Conservation (phyloP, 2,888 invertebrate genomes). For the Lepidonotus clava region DNA sequence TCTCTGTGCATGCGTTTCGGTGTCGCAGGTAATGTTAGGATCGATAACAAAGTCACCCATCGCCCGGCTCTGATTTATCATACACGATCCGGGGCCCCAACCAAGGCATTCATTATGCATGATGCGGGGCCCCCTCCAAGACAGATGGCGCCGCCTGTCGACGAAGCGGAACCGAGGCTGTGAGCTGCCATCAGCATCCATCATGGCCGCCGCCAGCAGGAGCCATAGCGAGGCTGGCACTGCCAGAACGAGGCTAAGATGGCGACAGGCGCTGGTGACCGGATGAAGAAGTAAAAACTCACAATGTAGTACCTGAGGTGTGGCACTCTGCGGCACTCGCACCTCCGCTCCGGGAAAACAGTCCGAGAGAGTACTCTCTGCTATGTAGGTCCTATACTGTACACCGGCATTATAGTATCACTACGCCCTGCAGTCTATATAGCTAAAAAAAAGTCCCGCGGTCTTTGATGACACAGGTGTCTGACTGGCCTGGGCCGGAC, state of each 20-base stretch:
- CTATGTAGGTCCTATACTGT: too few species aligned
- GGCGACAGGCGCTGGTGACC: not conserved
- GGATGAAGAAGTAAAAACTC: too few species aligned
- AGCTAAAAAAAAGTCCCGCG: too few species aligned
- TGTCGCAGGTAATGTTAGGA: slow-evolving; percentile 42
- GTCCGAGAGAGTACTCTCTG: too few species aligned
- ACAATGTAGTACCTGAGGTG: too few species aligned
- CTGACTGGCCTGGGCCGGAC: too few species aligned
- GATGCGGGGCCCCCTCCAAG: slow-evolving; percentile 31
- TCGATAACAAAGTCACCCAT: not conserved
- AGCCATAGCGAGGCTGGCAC: not conserved
- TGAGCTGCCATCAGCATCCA: slow-evolving; percentile 28
- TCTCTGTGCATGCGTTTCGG: not conserved
- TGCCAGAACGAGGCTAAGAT: slow-evolving; percentile 30
- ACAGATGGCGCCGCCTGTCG: slow-evolving; percentile 23
- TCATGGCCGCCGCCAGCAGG: slow-evolving; percentile 5
- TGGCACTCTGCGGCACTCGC: too few species aligned
- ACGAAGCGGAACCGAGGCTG: slow-evolving; percentile 28
- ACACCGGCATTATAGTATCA: too few species aligned
- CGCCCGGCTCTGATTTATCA: slow-evolving; percentile 23
- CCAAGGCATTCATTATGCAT: slow-evolving; percentile 33
- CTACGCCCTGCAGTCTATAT: too few species aligned
- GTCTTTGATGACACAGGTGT: too few species aligned
- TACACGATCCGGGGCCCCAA: slow-evolving; percentile 24
- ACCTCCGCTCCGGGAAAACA: too few species aligned